Conservation (phyloP, 2,113 vertebrate species). For the Eublepharis macularius region DNA sequence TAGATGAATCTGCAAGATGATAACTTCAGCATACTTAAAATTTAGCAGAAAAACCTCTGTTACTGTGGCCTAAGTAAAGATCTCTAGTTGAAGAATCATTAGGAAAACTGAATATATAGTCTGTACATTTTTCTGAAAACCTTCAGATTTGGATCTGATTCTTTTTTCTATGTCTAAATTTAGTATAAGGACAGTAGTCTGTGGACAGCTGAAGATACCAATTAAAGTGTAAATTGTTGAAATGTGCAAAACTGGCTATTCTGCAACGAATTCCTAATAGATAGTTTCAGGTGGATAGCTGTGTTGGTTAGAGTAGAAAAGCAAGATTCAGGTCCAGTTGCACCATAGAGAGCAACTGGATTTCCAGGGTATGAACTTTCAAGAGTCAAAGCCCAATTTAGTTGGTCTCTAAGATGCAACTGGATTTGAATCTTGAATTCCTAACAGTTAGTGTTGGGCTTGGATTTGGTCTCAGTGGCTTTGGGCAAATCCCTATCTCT, state of each 20-base stretch:
- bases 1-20: neutral
- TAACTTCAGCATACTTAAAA: neutral
- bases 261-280: neutral
- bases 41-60: neutral
- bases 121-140: neutral
- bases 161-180: neutral
- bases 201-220: neutral
- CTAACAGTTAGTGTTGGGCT: neutral
- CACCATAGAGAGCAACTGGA: too few species aligned
- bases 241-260: neutral
- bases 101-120: neutral
- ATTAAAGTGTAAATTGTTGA: neutral
- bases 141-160: neutral
- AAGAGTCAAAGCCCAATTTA: too few species aligned
- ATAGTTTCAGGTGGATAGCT: too few species aligned
- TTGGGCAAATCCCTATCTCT: neutral
- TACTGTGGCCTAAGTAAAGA: neutral
- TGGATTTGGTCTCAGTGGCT: neutral
- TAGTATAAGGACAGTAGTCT: neutral
- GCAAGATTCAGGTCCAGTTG: too few species aligned
- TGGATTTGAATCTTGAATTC: too few species aligned
- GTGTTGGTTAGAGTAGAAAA: too few species aligned
- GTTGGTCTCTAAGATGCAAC: too few species aligned
- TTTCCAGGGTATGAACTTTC: too few species aligned
- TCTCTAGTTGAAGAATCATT: neutral